phyloP scores from a whole-genome alignment of 2,113 vertebrate species.

The Cisticola juncidis region DNA sequence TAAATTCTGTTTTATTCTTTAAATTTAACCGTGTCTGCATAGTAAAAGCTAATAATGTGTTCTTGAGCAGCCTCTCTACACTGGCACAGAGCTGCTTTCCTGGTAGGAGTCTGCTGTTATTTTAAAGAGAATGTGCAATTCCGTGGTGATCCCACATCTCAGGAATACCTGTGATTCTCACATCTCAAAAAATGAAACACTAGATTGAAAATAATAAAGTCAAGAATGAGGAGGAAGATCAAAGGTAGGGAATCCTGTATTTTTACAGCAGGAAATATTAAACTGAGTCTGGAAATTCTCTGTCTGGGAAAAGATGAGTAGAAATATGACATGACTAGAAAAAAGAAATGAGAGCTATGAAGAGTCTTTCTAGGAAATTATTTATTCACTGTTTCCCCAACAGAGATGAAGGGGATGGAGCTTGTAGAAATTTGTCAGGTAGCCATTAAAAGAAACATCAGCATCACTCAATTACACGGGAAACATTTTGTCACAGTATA shows the following conservation, averaged over 20 bases:
- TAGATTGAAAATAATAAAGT: not conserved
- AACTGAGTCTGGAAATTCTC: not conserved
- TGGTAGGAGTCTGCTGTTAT: not conserved
- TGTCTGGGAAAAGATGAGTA: not conserved
- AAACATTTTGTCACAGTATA: not conserved
- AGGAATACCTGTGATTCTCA: not conserved
- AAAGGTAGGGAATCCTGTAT: not conserved
- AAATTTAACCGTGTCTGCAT: not conserved
- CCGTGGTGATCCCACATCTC: not conserved
- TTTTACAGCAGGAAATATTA: not conserved
- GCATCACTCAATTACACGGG: rapidly evolving
- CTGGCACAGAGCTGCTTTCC: not conserved
- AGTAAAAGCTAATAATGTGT: not conserved
- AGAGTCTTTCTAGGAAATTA: not conserved
- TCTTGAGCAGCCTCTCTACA: not conserved
- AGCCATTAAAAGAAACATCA: not conserved
- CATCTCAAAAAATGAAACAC: not conserved
- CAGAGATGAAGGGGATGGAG: not conserved
- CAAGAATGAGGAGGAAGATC: not conserved
- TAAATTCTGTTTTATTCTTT: not conserved
- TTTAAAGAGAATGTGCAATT: not conserved
- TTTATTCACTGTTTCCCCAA: not conserved
- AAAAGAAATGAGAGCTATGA: not conserved
- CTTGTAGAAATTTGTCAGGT: not conserved
- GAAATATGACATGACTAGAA: not conserved